A percentile compares a stretch with the other conserved stretches of the same genome.
phyloP scores from a whole-genome alignment of 2,113 vertebrate species.

The Galemys pyrenaicus region DNA sequence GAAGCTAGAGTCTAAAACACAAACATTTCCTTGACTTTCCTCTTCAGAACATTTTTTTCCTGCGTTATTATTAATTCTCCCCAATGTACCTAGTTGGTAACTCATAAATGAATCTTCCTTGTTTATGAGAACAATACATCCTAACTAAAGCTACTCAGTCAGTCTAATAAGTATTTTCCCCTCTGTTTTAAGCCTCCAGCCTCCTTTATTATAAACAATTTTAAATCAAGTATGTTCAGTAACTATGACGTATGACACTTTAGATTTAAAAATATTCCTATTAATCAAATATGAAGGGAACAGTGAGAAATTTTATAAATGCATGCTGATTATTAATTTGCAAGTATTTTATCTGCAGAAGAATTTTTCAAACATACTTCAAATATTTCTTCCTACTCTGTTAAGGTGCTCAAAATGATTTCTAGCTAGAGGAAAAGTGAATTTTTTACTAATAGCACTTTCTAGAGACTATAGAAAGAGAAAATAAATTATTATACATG shows the following conservation, averaged over 20 bases:
- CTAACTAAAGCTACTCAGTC: not conserved
- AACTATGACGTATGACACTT: not conserved
- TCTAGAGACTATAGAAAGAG: not conserved
- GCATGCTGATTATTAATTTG: not conserved
- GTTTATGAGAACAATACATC: not conserved
- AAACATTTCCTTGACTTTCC: not conserved
- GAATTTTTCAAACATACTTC: not conserved
- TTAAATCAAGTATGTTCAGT: not conserved
- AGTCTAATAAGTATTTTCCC: not conserved
- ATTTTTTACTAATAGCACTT: not conserved
- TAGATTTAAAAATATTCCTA: not conserved
- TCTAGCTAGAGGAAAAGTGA: not conserved
- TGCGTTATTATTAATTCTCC: not conserved
- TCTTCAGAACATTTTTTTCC: not conserved
- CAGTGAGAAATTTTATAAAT: not conserved
- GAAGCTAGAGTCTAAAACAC: not conserved
- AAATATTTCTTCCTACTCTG: not conserved
- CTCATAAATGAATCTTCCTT: not conserved
- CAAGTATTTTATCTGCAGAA: not conserved
- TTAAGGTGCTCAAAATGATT: not conserved
- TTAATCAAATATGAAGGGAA: not conserved
- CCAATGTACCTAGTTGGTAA: not conserved
- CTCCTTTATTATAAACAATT: not conserved
- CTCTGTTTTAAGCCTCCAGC: not conserved
- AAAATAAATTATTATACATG: not conserved